phyloP scores from a whole-genome alignment of 2,113 vertebrate species.

The Chelonoidis abingdonii region DNA sequence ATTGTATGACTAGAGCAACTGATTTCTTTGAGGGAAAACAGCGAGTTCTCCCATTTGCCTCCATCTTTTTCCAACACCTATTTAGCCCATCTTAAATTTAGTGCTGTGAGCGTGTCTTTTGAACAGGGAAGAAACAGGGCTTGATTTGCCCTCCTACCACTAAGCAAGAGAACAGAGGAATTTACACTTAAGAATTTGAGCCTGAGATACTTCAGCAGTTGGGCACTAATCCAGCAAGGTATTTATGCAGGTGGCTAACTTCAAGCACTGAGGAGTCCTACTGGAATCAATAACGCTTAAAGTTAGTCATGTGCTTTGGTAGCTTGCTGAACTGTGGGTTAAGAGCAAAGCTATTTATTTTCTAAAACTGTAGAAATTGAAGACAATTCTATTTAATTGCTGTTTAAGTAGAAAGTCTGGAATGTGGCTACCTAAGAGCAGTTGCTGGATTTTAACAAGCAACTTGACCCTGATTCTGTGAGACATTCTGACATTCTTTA shows the following conservation, averaged over 20 bases:
- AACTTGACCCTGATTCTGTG: accelerated
- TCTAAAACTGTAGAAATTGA: neutral
- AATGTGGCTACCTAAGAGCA: accelerated
- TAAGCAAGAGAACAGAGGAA: neutral
- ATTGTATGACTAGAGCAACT: neutral
- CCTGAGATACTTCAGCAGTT: neutral
- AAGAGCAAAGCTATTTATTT: neutral
- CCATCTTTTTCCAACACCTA: accelerated
- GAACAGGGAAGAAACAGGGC: neutral
- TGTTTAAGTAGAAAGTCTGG: neutral
- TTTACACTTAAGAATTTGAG: neutral
- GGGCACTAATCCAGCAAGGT: neutral
- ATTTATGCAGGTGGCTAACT: neutral
- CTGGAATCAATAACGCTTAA: neutral
- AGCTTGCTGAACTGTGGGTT: accelerated
- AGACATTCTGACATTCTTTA: neutral
- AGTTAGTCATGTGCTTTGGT: neutral
- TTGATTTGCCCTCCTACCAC: neutral
- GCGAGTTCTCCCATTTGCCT: neutral
- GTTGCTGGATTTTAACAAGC: neutral
- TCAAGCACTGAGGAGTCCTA: accelerated
- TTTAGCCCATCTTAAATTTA: neutral
- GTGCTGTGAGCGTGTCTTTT: accelerated
- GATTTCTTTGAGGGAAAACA: neutral
- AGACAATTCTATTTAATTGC: neutral